These are phyloP conservation scores for Apostichopus leukothele DNA, from an alignment of 53 echinoderm and acorn worm species.

Conservation along the genomic window DNA sequence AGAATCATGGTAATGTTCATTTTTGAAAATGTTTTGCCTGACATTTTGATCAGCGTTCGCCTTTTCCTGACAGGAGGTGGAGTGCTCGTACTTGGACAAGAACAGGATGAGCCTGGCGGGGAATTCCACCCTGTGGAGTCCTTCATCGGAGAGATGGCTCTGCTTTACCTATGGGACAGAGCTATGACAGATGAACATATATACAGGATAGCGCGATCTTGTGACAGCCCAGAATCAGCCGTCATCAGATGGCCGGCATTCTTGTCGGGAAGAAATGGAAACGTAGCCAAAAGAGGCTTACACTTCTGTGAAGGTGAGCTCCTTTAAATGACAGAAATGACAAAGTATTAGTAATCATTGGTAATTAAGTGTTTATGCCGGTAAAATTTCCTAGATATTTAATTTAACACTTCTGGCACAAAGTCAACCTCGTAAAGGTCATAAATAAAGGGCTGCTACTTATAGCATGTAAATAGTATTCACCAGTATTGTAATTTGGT, in stretches of 20 bases:
- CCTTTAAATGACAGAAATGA: neutral
- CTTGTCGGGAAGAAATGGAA: slow-evolving; percentile 64
- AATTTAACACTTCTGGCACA: no score
- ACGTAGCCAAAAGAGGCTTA: slow-evolving; percentile 49
- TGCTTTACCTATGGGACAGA: slow-evolving; percentile 77
- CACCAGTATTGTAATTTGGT: no score
- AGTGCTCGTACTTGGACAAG: slow-evolving; percentile 87
- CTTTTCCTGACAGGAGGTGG: slow-evolving; percentile 69
- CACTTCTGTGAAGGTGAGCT: slow-evolving; percentile 77
- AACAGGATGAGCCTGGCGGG: slow-evolving; percentile 83
- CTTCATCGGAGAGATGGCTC: slow-evolving; percentile 79
- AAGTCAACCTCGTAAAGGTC: no score
- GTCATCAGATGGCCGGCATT: slow-evolving; percentile 88
- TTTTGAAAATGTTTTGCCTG: neutral
- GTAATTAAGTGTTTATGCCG: no score
- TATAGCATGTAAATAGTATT: no score
- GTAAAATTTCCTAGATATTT: no score
- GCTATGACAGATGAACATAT: slow-evolving; percentile 56
- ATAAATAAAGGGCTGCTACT: no score
- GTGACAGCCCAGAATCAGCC: slow-evolving; percentile 47
- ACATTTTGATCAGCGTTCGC: neutral
- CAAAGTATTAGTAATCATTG: no score
- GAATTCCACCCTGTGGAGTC: slow-evolving; percentile 79
- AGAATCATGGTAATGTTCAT: no score
- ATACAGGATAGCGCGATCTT: slow-evolving; percentile 45